Percentiles rank a stretch among this genome's conserved stretches.
Evolutionary conservation across 2,888 invertebrate species (phyloP).

Genomic region (Mythimna lalbum): DNA sequence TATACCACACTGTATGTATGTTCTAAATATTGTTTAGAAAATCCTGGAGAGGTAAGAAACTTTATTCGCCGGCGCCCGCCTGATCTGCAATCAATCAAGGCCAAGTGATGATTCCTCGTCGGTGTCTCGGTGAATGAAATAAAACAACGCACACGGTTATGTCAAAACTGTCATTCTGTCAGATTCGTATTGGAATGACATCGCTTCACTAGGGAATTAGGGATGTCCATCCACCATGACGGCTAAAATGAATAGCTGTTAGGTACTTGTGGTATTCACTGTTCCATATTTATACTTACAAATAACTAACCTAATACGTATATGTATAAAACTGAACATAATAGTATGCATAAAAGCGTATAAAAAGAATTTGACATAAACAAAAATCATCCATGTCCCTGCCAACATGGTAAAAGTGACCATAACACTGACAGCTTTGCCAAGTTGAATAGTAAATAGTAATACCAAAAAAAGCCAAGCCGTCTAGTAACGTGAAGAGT

Average conservation of each 20-base stretch:
- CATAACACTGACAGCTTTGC: no score
- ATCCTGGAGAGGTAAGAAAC: background rate
- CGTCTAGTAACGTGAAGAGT: background rate
- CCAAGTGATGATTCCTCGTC: background rate
- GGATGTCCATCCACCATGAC: background rate
- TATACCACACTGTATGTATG: constrained; percentile 13
- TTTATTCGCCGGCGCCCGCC: constrained; percentile 29
- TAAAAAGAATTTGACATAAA: no score
- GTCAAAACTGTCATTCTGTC: constrained; percentile 27
- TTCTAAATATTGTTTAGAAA: constrained; percentile 8
- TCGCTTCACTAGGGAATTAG: constrained; percentile 12
- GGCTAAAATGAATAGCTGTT: background rate
- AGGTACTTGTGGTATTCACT: background rate
- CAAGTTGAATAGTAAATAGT: no score
- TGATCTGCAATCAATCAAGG: constrained; percentile 6
- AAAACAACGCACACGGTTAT: background rate
- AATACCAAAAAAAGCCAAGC: background rate
- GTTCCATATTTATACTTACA: background rate
- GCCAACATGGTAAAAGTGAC: no score
- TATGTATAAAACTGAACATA: no score
- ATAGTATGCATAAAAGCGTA: no score
- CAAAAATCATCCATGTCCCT: no score
- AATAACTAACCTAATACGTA: no score
- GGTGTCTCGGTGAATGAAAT: constrained; percentile 14
- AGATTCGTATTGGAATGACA: constrained; percentile 26